Evolutionary conservation across 2,888 invertebrate species (phyloP).

Genomic region (Augiades crinisus): DNA sequence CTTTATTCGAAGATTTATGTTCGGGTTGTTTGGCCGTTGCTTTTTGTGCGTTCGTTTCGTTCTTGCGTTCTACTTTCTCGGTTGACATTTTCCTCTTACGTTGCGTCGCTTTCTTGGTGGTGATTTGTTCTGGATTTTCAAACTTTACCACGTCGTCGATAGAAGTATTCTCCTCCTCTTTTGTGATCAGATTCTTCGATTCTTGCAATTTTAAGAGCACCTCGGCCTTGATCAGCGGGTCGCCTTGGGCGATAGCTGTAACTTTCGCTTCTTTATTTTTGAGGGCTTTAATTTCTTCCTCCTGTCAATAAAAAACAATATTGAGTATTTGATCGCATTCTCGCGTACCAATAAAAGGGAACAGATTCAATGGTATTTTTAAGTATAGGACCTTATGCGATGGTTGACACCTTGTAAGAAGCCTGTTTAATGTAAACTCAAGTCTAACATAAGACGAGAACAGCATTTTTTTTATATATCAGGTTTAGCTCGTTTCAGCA

Average conservation of each 20-base stretch:
- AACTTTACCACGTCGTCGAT: slow-evolving; percentile 18
- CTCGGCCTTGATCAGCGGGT: slow-evolving; percentile 55
- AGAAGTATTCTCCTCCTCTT: no score
- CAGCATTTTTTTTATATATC: no score
- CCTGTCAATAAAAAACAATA: slow-evolving; percentile 40
- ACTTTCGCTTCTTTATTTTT: slow-evolving; percentile 62
- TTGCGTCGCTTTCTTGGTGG: slow-evolving; percentile 37
- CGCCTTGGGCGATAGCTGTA: slow-evolving; percentile 51
- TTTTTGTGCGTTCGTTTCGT: slow-evolving; percentile 23
- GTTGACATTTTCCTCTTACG: slow-evolving; percentile 38
- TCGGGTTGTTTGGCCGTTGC: background rate
- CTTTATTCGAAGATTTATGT: background rate
- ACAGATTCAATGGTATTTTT: no score
- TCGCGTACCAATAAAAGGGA: no score
- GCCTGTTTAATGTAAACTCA: no score
- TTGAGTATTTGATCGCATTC: no score
- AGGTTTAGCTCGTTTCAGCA: no score
- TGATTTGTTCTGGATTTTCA: background rate
- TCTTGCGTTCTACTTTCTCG: slow-evolving; percentile 14
- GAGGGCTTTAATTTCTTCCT: slow-evolving; percentile 55
- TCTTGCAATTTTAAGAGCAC: slow-evolving; percentile 52
- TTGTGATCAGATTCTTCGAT: slow-evolving; percentile 42
- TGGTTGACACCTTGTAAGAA: no score
- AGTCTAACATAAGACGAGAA: no score
- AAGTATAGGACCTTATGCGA: no score